Evolutionary conservation across 2,797 vertebrate genomes (phyloP), one percentile per base, ranked within the genome.

Genomic region (Lagocephalus sceleratus): DNA sequence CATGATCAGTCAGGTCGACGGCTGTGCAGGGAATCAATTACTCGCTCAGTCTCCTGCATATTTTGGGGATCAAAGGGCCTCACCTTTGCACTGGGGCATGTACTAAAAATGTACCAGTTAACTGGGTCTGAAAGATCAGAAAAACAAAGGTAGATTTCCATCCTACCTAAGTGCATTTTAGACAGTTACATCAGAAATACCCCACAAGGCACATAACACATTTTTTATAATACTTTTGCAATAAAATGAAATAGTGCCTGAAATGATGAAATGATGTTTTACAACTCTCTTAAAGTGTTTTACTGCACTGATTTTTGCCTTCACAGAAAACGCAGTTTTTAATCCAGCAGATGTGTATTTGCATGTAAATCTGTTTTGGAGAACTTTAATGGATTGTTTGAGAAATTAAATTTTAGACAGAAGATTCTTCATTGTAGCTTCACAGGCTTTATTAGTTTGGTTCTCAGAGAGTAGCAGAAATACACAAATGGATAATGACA

Each of bases 101-200:
- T 68, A 57, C 76, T 85, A 80, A 82, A 86, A 84, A 83, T 75
- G 76, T 52, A 60, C 60, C 73, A 41, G 69, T 76, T 80, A 78
- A 78, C 57, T 60, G 42, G 2, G 62, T 54, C 49, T 62, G 55
- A 80, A 62, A 47, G 39, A 62, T 72, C 55, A 52, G 59, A 54
- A 68, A 70, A 79, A 79, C 54, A 74, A 73, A 80, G 40, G 53
- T 48, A 35, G 38, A 79, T 86, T 76, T 75, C 64, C 75, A 76
- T 73, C 47, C 57, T 12, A 58, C 73, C 53, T 51, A 67, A 69
- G 52, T 69, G 54, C 56, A 51, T 74, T 84, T 81, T 63, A 74
- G 57, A 72, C 45, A 64, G 54, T 82, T 81, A 23, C 77, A 66
- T 83, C 77, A 85, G 79, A 79, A 73, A 70, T 39, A 54, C 43